A percentile compares a stretch with the other conserved stretches of the same genome.
Conservation (phyloP, 2,113 vertebrate species). For the Anhinga anhinga region DNA sequence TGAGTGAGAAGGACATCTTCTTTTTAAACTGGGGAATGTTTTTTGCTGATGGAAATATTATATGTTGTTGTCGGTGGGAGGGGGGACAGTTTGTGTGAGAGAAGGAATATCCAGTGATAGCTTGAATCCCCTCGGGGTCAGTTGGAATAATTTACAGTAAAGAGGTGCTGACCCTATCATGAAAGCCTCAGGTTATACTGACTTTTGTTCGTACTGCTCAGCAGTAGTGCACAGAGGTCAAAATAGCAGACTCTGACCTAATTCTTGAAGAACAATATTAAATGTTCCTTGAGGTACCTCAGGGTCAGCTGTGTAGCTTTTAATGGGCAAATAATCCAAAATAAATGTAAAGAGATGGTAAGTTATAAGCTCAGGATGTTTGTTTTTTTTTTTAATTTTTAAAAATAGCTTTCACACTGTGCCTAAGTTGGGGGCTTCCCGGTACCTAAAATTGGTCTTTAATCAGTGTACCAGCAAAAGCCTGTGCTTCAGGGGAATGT, state of each 20-base stretch:
- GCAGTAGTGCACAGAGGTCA: background rate
- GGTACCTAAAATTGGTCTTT: background rate
- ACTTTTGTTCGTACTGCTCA: background rate
- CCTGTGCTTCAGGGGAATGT: background rate
- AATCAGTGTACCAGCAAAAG: background rate
- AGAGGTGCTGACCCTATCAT: background rate
- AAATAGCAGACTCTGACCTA: background rate
- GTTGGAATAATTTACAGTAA: background rate
- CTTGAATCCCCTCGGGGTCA: background rate
- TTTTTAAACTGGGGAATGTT: background rate
- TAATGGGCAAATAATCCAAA: background rate
- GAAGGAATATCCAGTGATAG: background rate
- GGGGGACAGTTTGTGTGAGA: background rate
- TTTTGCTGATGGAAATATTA: background rate
- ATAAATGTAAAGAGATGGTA: background rate
- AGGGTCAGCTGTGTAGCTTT: background rate
- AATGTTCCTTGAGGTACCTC: background rate
- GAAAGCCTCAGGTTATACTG: background rate
- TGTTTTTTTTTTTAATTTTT: background rate
- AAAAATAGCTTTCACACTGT: background rate
- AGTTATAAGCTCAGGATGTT: background rate
- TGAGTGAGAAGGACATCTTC: background rate
- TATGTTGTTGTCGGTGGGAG: background rate
- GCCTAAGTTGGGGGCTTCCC: background rate
- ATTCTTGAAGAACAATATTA: background rate